phyloP scores from a whole-genome alignment of 2,797 vertebrate genomes.

The Acanthiza pusilla region DNA sequence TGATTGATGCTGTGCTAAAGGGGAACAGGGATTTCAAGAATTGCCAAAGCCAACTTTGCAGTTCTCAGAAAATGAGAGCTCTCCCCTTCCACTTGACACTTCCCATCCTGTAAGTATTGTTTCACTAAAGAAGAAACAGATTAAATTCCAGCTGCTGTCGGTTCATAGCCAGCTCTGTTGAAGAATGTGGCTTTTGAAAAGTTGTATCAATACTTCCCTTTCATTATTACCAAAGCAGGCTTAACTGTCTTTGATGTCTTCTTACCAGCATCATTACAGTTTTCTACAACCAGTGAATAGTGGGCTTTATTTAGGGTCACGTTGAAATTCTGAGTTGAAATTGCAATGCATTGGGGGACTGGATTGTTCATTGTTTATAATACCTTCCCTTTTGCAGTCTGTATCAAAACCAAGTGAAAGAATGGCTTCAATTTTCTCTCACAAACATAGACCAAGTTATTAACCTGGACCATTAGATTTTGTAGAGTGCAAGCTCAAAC shows the following conservation, averaged over 20 bases:
- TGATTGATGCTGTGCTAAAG: not conserved
- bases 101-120: conserved; percentile 26
- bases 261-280: conserved; percentile 42
- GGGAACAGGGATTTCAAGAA: not conserved
- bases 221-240: conserved; percentile 56
- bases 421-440: conserved; percentile 69
- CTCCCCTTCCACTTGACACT: conserved; percentile 38
- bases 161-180: conserved; percentile 33
- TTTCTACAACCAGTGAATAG: conserved; percentile 43
- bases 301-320: conserved; percentile 49
- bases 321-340: conserved; percentile 51
- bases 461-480: conserved; percentile 61
- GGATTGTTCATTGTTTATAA: conserved; percentile 61
- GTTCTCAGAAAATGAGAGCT: conserved; percentile 23
- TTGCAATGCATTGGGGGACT: conserved; percentile 6
- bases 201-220: conserved; percentile 52
- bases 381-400: conserved; percentile 47
- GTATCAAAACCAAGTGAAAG: conserved; percentile 60
- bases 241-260: conserved; percentile 55
- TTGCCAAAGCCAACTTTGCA: conserved; percentile 7
- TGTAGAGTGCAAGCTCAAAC: conserved; percentile 26
- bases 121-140: conserved; percentile 47
- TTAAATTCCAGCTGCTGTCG: conserved; percentile 51
- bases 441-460: conserved; percentile 63
- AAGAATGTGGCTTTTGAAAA: conserved; percentile 63